phyloP scores from a whole-genome alignment of 1,140 invertebrate genomes.

The Drosophila orosa region DNA sequence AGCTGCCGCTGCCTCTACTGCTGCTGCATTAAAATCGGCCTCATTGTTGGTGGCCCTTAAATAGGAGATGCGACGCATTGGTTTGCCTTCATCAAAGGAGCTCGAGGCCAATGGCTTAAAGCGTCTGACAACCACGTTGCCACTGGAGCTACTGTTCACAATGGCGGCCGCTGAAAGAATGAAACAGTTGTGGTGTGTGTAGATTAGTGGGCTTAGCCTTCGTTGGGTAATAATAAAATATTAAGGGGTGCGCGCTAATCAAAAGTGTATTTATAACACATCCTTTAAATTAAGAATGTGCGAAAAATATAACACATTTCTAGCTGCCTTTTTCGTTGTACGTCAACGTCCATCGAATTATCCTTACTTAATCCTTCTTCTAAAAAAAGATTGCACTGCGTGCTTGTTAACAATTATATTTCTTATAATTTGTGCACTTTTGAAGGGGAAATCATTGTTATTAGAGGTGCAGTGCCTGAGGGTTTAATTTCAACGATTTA shows the following conservation, averaged over 20 bases:
- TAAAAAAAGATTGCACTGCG: background rate
- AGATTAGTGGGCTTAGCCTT: background rate
- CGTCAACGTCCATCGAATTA: background rate
- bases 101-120: conserved; percentile 69
- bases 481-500: background rate
- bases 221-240: conserved; percentile 8
- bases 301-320: conserved; percentile 8
- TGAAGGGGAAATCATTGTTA: background rate
- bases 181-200: no score
- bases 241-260: conserved; percentile 9
- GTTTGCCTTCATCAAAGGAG: conserved; percentile 90
- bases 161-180: conserved; percentile 46
- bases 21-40: conserved; percentile 84
- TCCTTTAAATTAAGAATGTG: conserved; percentile 15
- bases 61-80: conserved; percentile 94
- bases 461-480: background rate
- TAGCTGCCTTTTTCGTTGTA: background rate
- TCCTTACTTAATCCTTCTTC: background rate
- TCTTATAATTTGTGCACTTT: background rate
- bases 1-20: conserved; percentile 29
- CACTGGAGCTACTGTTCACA: conserved; percentile 31
- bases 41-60: conserved; percentile 91
- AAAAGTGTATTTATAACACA: conserved; percentile 18
- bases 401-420: conserved; percentile 7
- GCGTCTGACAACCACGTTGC: conserved; percentile 66